Base-by-base conservation (phyloP, 2,113 vertebrate genomes). In the Scomber japonicus region DNA sequence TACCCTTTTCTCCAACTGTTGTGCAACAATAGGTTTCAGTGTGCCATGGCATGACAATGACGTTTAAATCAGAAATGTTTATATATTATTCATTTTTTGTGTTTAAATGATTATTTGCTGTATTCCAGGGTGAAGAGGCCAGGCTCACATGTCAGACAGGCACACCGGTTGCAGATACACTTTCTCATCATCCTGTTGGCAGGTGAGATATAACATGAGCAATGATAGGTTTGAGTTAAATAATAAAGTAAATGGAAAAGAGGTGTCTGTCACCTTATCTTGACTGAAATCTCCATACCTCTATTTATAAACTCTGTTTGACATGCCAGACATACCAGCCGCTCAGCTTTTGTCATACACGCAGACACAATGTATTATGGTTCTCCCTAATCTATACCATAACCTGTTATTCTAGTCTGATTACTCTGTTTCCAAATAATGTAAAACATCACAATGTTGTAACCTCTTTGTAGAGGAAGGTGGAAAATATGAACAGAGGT, bases 391-490 rank as follows among this genome's bases (percentile, higher is more conserved):
- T 49, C 21, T 49, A 27, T 44, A 56, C 55, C 19, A 11, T 48
- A 86, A 88, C 91, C 76, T 65, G 86, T 88, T 89, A 1, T 70
- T 88, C 86, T n/a, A 27, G 80, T 90, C 57, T 71, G n/a, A 56
- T 60, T 16, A 15, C 9, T 19, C 45, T 71, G 24, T 40, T 65
- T 27, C 19, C 46, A 44, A 27, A 61, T 44, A 11, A 27, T 1
- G 50, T 30, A 57, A 17, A 68, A 27, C 11, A 2, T 65, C 56
- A 82, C 24, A 71, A 46, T 35, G 30, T n/a, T 60, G 5, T 13
- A 59, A 19, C 4, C 48, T 54, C 19, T 40, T 7, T 40, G 12
- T 15, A 5, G 17, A 53, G 8, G 21, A 48, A 21, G n/a, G n/a
- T 11, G n/a, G 27, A 21, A 50, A 78, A 71, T 66, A 53, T 51